These are phyloP conservation scores for Thaleichthys pacificus DNA, from an alignment of 2,797 vertebrate genomes.

Conservation along the genomic window DNA sequence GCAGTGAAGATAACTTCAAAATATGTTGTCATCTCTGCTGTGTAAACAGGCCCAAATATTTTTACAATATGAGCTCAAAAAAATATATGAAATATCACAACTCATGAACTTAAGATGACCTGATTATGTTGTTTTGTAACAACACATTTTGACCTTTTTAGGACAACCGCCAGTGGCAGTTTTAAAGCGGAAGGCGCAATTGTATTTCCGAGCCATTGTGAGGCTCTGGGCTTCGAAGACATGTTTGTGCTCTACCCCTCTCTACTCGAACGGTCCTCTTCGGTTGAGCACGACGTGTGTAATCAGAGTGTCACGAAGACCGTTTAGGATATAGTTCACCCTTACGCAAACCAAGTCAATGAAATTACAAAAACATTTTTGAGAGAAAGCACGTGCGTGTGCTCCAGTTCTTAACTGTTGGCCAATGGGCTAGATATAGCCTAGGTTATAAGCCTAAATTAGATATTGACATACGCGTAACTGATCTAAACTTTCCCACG, in stretches of 20 bases:
- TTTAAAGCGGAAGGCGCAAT: neutral
- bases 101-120: constrained; percentile 48
- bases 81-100: constrained; percentile 19
- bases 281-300: neutral
- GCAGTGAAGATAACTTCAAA: constrained; percentile 19
- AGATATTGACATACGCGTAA: too few species aligned
- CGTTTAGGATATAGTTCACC: constrained; percentile 1
- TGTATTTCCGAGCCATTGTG: neutral
- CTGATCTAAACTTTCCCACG: too few species aligned
- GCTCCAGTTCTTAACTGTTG: neutral
- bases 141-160: constrained; percentile 42
- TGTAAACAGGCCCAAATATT: constrained; percentile 22
- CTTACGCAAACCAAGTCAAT: neutral
- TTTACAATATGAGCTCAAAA: constrained; percentile 8
- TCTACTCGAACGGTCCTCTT: neutral
- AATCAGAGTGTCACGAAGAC: neutral
- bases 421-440: too few species aligned
- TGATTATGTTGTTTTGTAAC: constrained; percentile 52
- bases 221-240: neutral
- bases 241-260: neutral
- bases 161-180: constrained; percentile 10
- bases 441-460: too few species aligned
- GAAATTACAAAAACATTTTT: neutral
- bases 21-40: constrained; percentile 11
- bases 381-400: neutral